A percentile compares a stretch with the other conserved stretches of the same genome.
These are phyloP conservation scores for Champsocephalus esox DNA, from an alignment of 2,797 vertebrate species.

Conservation along the genomic window DNA sequence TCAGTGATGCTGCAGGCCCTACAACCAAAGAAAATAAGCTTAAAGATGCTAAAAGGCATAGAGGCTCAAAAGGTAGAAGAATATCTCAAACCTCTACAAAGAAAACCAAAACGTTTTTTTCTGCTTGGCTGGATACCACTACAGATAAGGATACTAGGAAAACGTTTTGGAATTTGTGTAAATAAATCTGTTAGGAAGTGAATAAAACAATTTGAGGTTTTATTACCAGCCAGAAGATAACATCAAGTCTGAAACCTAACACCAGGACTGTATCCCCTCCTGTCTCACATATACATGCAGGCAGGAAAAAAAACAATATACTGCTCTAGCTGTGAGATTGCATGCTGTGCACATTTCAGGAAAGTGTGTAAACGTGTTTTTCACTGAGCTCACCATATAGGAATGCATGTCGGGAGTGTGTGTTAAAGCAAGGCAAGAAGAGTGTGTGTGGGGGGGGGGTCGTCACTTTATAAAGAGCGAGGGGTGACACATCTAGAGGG, in stretches of 20 bases:
- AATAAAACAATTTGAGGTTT: not conserved
- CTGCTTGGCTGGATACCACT: not conserved
- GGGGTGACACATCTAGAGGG: conserved; percentile 24
- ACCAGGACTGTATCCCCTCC: not conserved
- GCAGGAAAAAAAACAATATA: conserved; percentile 29
- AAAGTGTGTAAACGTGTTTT: conserved; percentile 43
- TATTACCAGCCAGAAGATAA: conserved; percentile 6
- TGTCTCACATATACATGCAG: conserved; percentile 1
- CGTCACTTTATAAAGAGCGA: conserved; percentile 20
- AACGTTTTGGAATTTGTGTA: not conserved
- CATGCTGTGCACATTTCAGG: conserved; percentile 31
- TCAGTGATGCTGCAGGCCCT: not conserved
- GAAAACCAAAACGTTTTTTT: not conserved
- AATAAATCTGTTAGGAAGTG: not conserved
- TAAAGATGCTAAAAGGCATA: not conserved
- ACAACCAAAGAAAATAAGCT: not conserved
- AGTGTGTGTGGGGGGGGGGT: conserved; percentile 18
- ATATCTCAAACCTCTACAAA: not conserved
- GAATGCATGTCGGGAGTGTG: conserved; percentile 65
- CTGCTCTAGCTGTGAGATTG: conserved; percentile 16
- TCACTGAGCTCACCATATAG: conserved; percentile 74
- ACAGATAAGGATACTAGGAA: not conserved
- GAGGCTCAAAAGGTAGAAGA: not conserved
- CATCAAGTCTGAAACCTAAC: conserved; percentile 17
- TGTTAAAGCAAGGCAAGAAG: conserved; percentile 33